Percentiles rank a stretch among this genome's conserved stretches.
These are phyloP conservation scores for Corapipo altera DNA, from an alignment of 2,113 vertebrate species.

Conservation along the genomic window DNA sequence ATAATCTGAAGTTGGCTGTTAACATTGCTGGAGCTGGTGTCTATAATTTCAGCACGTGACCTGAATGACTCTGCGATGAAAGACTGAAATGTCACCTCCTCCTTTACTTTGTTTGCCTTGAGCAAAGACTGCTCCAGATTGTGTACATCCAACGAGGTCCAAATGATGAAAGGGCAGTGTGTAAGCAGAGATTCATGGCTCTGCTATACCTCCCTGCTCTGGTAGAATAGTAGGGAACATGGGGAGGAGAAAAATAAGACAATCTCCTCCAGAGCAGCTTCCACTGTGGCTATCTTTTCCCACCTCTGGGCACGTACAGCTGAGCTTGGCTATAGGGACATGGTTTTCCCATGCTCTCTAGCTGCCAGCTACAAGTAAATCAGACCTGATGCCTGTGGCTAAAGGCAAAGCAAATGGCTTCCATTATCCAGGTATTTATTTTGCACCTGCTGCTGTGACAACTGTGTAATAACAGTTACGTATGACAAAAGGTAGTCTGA, in stretches of 20 bases:
- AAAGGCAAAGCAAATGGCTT: constrained; percentile 45
- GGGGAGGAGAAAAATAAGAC: not conserved
- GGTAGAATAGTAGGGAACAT: not conserved
- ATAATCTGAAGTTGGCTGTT: constrained; percentile 68
- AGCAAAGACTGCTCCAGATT: constrained; percentile 68
- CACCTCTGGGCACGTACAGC: not conserved
- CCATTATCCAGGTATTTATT: constrained; percentile 46
- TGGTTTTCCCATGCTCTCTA: not conserved
- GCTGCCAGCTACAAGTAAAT: constrained; percentile 38
- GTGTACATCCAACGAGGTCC: constrained; percentile 51
- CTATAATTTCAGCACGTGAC: constrained; percentile 68
- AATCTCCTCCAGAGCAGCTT: not conserved
- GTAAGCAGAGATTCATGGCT: constrained; percentile 22
- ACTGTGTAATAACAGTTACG: constrained; percentile 11
- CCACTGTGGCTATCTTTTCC: not conserved
- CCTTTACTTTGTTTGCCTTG: constrained; percentile 67
- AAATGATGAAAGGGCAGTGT: constrained; percentile 57
- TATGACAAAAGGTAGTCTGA: constrained; percentile 26
- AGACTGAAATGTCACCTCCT: constrained; percentile 69
- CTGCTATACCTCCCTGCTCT: not conserved
- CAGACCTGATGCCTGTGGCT: not conserved
- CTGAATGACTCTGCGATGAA: constrained; percentile 61
- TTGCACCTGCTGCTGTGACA: constrained; percentile 36
- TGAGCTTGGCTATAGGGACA: not conserved
- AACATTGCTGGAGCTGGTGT: constrained; percentile 53